Percentiles rank a stretch among this genome's conserved stretches.
phyloP scores from a whole-genome alignment of 2,888 invertebrate genomes.

The Campoplex nolae region DNA sequence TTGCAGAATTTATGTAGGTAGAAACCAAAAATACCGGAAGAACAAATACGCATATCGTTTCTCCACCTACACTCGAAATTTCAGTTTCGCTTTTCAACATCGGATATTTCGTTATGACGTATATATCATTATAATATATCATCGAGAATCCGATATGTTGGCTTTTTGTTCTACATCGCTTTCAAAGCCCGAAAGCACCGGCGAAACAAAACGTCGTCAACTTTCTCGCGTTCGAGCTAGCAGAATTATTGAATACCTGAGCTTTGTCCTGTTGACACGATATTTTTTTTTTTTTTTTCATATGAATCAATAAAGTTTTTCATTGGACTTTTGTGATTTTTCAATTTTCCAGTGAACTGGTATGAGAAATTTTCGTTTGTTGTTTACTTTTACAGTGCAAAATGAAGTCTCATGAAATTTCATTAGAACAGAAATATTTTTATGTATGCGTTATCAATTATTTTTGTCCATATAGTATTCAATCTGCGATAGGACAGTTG shows the following conservation, averaged over 20 bases:
- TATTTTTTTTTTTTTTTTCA: constrained; percentile 17
- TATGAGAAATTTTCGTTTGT: not conserved
- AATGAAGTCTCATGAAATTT: not conserved
- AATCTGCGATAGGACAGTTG: not conserved
- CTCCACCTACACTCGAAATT: constrained; percentile 45
- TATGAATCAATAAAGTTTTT: constrained; percentile 10
- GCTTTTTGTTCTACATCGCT: constrained; percentile 51
- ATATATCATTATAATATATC: constrained; percentile 57
- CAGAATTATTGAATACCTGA: constrained; percentile 47
- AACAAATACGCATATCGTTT: constrained; percentile 61
- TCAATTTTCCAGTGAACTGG: not conserved
- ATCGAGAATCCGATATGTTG: constrained; percentile 58
- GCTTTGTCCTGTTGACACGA: constrained; percentile 17
- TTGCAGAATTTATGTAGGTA: not conserved
- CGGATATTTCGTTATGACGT: constrained; percentile 53
- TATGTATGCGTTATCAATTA: not conserved
- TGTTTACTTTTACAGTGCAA: not conserved
- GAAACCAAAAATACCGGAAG: constrained; percentile 55
- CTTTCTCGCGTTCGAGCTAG: constrained; percentile 23
- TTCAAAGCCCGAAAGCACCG: not conserved
- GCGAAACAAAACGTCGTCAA: constrained; percentile 47
- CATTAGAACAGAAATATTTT: not conserved
- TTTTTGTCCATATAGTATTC: not conserved
- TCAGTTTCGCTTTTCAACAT: constrained; percentile 35
- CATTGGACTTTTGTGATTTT: not conserved